Conservation (phyloP, 2,888 invertebrate genomes). For the Heliconius sara region DNA sequence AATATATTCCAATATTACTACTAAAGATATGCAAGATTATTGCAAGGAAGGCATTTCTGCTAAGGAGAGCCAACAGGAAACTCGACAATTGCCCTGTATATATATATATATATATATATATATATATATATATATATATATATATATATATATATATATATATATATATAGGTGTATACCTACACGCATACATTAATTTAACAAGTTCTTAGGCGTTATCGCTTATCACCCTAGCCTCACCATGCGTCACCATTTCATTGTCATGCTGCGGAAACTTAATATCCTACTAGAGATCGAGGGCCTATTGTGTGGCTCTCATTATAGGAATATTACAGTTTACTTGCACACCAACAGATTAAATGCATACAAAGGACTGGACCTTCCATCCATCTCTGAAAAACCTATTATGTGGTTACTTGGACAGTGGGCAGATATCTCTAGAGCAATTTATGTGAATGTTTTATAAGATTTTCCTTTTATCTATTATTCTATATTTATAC, state of each 20-base stretch:
- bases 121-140: neutral
- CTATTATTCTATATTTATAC: neutral
- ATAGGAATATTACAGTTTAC: conserved; percentile 60
- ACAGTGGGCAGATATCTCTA: conserved; percentile 10
- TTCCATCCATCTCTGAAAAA: conserved; percentile 37
- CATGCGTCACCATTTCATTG: conserved; percentile 56
- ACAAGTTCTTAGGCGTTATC: neutral
- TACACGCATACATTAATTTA: neutral
- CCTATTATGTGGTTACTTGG: conserved; percentile 10
- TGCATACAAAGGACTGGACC: conserved; percentile 54
- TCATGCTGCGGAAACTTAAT: conserved; percentile 73
- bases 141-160: neutral
- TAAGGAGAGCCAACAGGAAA: no score
- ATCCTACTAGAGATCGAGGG: conserved; percentile 69
- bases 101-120: no score
- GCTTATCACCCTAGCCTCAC: conserved; percentile 30
- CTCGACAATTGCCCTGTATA: no score
- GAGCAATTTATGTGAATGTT: conserved; percentile 5
- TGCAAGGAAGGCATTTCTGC: no score
- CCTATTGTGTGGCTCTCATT: conserved; percentile 62
- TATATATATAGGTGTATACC: neutral
- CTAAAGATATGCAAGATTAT: neutral
- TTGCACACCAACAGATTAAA: conserved; percentile 59
- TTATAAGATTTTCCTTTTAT: neutral
- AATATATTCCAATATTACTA: neutral